Evolutionary conservation across 2,797 vertebrate genomes (phyloP).

Genomic region (Hoplostethus mediterraneus): DNA sequence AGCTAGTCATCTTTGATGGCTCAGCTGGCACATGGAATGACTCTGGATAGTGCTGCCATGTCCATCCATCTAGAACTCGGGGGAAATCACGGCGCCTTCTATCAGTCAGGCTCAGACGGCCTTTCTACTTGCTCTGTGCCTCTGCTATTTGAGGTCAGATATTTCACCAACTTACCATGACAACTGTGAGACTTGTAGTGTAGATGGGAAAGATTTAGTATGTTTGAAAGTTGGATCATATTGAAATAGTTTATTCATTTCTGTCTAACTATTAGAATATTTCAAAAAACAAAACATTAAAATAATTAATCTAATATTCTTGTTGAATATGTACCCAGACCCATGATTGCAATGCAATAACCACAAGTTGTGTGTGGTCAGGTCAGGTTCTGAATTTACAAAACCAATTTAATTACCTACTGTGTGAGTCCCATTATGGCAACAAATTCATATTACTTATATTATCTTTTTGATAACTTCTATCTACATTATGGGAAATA

Average conservation of each 20-base stretch:
- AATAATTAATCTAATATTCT: too few relatives aligned
- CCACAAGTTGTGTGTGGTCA: too few relatives aligned
- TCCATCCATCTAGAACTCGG: conserved; percentile 66
- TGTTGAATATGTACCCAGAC: too few relatives aligned
- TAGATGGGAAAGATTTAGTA: conserved; percentile 16
- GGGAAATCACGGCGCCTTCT: conserved; percentile 73
- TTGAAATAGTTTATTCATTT: not conserved
- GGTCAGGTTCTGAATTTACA: too few relatives aligned
- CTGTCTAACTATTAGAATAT: not conserved
- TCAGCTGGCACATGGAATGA: conserved; percentile 62
- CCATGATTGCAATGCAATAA: too few relatives aligned
- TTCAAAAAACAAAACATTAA: too few relatives aligned
- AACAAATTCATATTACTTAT: too few relatives aligned
- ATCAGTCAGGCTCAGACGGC: conserved; percentile 71
- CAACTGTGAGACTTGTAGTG: conserved; percentile 39
- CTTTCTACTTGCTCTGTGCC: conserved; percentile 68
- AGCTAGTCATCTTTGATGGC: conserved; percentile 59
- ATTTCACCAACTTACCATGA: conserved; percentile 58
- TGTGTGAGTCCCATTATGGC: too few relatives aligned
- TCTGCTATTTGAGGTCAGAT: conserved; percentile 62
- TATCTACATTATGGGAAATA: too few relatives aligned
- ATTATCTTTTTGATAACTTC: too few relatives aligned
- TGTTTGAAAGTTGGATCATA: not conserved
- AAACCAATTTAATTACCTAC: too few relatives aligned
- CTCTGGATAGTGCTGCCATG: conserved; percentile 59